phyloP scores from a whole-genome alignment of 1,140 invertebrate genomes.

The Eubasilissa regina region DNA sequence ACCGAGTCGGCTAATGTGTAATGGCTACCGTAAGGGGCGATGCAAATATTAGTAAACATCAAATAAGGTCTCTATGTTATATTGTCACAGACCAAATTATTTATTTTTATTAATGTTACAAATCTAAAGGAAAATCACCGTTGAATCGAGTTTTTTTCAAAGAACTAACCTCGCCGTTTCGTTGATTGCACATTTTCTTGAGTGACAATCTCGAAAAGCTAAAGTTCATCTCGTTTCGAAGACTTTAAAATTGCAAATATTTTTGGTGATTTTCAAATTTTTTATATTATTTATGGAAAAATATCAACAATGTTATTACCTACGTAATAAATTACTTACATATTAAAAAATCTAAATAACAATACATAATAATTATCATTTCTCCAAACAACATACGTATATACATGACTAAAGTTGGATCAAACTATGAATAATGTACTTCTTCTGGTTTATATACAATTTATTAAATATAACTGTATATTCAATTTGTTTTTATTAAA shows the following conservation, averaged over 20 bases:
- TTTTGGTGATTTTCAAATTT: no score
- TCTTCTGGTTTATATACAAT: neutral
- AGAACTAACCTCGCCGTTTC: no score
- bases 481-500: neutral
- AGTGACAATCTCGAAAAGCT: no score
- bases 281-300: constrained; percentile 11
- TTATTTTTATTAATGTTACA: neutral
- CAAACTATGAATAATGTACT: neutral
- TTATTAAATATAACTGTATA: neutral
- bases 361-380: neutral
- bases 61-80: neutral
- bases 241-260: no score
- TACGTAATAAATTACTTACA: constrained; percentile 29
- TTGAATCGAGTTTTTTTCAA: no score
- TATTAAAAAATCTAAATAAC: no score
- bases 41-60: no score
- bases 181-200: no score
- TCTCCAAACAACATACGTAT: neutral
- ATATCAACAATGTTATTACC: constrained; percentile 24
- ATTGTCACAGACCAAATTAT: neutral
- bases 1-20: constrained; percentile 7
- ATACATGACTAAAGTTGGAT: constrained; percentile 7
- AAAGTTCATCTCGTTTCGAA: no score
- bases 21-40: constrained; percentile 4
- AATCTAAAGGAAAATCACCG: constrained; percentile 3